These are phyloP conservation scores for Drosophila subquinaria DNA, from an alignment of 2,888 invertebrate species.

Conservation along the genomic window DNA sequence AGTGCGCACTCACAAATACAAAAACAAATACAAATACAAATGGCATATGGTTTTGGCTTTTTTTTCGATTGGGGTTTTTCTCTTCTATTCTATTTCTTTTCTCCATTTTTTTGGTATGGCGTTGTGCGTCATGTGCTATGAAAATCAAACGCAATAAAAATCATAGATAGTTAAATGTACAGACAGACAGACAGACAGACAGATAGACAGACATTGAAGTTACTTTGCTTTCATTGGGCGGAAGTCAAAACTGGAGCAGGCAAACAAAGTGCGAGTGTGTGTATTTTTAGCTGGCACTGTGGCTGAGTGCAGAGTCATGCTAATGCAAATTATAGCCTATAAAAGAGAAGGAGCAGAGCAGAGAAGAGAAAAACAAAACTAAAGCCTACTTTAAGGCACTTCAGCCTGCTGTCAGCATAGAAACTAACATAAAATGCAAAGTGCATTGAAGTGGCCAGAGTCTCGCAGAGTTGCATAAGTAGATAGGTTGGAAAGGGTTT, in stretches of 20 bases:
- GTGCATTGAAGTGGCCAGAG: slow-evolving; percentile 55
- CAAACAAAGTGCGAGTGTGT: slow-evolving; percentile 25
- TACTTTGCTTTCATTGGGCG: slow-evolving; percentile 27
- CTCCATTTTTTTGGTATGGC: slow-evolving; percentile 13
- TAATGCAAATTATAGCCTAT: slow-evolving; percentile 80
- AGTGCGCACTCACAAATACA: slow-evolving; percentile 40
- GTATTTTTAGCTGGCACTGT: slow-evolving; percentile 56
- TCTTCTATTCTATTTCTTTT: slow-evolving; percentile 11
- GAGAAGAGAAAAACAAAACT: slow-evolving; percentile 28
- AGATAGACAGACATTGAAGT: slow-evolving; percentile 5
- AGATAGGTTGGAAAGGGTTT: background rate
- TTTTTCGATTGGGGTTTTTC: slow-evolving; percentile 12
- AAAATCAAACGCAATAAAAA: slow-evolving; percentile 79
- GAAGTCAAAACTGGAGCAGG: slow-evolving; percentile 69
- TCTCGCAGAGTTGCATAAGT: slow-evolving; percentile 55
- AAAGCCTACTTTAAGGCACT: slow-evolving; percentile 64
- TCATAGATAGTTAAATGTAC: slow-evolving; percentile 48
- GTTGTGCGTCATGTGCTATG: slow-evolving; percentile 72
- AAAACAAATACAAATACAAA: slow-evolving; percentile 30
- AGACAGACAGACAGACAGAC: slow-evolving; percentile 3
- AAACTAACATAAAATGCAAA: slow-evolving; percentile 62
- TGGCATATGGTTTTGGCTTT: slow-evolving; percentile 59
- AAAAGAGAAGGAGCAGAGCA: slow-evolving; percentile 46
- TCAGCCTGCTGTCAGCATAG: slow-evolving; percentile 64
- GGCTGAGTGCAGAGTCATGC: slow-evolving; percentile 72